These are phyloP conservation scores for Aleiodes leptofemur DNA, from an alignment of 2,888 invertebrate genomes.

Conservation along the genomic window DNA sequence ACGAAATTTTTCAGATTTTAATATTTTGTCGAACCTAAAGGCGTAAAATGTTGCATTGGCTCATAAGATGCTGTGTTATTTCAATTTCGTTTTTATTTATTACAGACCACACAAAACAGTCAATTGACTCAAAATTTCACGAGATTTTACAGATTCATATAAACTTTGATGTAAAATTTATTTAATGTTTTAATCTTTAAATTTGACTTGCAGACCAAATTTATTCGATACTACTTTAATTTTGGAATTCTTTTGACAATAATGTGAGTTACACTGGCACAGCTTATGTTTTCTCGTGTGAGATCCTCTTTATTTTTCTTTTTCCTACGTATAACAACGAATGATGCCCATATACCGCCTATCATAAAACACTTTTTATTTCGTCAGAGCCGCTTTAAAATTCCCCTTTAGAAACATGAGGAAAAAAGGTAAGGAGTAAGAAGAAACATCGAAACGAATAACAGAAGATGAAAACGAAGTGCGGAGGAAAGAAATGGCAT, in stretches of 20 bases:
- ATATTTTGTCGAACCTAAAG: too few relatives aligned
- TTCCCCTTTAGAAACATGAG: slow-evolving; percentile 62
- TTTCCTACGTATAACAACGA: slow-evolving; percentile 53
- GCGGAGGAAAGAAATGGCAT: slow-evolving; percentile 32
- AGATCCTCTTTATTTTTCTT: slow-evolving; percentile 61
- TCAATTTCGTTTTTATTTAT: too few relatives aligned
- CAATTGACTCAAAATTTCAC: too few relatives aligned
- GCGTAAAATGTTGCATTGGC: too few relatives aligned
- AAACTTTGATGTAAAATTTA: too few relatives aligned
- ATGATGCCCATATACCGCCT: slow-evolving; percentile 53
- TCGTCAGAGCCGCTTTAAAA: slow-evolving; percentile 65
- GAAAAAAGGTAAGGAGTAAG: slow-evolving; percentile 41
- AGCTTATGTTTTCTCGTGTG: slow-evolving; percentile 42
- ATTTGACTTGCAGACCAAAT: too few relatives aligned
- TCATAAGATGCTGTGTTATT: too few relatives aligned
- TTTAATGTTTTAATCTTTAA: too few relatives aligned
- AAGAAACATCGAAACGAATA: slow-evolving; percentile 46
- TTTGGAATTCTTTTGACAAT: neutral
- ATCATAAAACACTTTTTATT: slow-evolving; percentile 70
- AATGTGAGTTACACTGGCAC: slow-evolving; percentile 17
- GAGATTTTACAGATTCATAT: too few relatives aligned
- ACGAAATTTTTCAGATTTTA: too few relatives aligned
- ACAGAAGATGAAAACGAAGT: slow-evolving; percentile 46
- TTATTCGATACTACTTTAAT: too few relatives aligned
- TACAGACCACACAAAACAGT: too few relatives aligned